Conservation (phyloP, 2,797 vertebrate species). For the Danio aesculapii region DNA sequence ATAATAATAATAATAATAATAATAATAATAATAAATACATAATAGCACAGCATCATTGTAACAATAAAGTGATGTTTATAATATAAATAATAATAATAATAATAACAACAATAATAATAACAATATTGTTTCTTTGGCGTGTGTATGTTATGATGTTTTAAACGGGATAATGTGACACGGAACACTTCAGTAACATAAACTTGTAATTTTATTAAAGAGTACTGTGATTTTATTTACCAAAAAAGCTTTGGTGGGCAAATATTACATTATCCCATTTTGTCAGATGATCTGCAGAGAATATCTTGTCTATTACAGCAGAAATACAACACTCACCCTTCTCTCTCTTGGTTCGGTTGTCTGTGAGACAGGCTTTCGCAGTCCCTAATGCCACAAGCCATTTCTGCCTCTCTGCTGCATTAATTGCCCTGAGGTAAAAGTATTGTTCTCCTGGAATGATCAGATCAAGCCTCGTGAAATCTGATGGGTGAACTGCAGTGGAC, state of each 20-base stretch:
- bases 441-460: constrained; percentile 97
- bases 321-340: constrained; percentile 85
- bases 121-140: no score
- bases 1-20: no score
- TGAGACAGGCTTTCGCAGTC: constrained; percentile 96
- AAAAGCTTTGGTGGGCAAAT: neutral
- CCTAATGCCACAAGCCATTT: constrained; percentile 97
- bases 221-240: no score
- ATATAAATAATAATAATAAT: no score
- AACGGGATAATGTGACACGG: no score
- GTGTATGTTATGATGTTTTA: no score
- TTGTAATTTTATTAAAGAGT: no score
- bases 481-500: constrained; percentile 85
- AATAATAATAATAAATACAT: no score
- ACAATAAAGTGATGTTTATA: no score
- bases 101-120: no score
- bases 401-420: constrained; percentile 95
- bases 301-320: neutral
- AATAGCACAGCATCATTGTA: no score
- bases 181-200: no score
- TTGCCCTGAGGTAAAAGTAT: constrained; percentile 96
- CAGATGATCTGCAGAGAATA: neutral
- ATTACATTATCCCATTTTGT: neutral
- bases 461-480: constrained; percentile 94
- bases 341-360: constrained; percentile 94